A percentile compares a stretch with the other conserved stretches of the same genome.
Evolutionary conservation across 2,888 invertebrate species (phyloP).

Genomic region (Cephus spinipes): DNA sequence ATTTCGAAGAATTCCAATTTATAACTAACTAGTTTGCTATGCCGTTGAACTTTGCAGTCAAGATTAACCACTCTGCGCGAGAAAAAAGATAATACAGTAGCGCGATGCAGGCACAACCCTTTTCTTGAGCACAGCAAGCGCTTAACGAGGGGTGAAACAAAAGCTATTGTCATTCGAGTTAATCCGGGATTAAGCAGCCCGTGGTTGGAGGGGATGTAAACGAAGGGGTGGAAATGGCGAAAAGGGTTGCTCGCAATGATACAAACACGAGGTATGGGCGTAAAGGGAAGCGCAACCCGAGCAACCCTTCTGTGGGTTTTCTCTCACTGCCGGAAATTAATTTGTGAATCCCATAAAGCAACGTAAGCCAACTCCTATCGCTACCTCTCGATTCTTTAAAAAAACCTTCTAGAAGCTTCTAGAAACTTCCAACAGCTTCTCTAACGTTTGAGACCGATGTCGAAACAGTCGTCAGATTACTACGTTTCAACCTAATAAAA

Average conservation of each 20-base stretch:
- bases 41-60: too few relatives aligned
- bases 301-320: neutral
- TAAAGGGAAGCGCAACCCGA: neutral
- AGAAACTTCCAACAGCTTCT: too few relatives aligned
- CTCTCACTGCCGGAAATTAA: constrained; percentile 4
- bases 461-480: too few relatives aligned
- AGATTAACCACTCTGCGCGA: neutral
- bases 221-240: neutral
- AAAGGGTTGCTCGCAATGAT: neutral
- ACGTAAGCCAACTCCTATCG: neutral
- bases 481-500: neutral
- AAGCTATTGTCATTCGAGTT: constrained; percentile 1
- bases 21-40: too few relatives aligned
- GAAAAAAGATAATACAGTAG: neutral
- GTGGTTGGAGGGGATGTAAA: neutral
- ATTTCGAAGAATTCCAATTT: neutral
- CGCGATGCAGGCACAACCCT: neutral
- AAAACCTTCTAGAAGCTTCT: too few relatives aligned
- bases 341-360: neutral
- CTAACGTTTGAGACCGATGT: too few relatives aligned
- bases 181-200: neutral
- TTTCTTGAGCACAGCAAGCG: neutral
- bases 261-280: neutral
- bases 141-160: neutral
- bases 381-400: neutral